Base-by-base conservation (phyloP, 2,888 invertebrate genomes). In the Hirtodrosophila confusa region DNA sequence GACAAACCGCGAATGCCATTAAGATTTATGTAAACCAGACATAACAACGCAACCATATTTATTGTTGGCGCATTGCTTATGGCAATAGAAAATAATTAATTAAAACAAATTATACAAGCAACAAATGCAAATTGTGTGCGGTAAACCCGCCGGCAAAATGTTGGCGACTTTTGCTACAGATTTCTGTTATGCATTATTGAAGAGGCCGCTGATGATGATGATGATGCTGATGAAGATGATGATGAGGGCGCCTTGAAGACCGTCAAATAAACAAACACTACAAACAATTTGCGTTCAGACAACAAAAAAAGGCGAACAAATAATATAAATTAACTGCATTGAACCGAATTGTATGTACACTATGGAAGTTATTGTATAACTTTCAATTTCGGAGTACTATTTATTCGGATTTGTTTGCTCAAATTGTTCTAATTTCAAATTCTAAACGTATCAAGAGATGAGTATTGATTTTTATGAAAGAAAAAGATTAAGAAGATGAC, bases 121-220 rank as follows among this genome's bases (percentile, higher is more conserved):
- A 37, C 41, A 61, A 66, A 67, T 49, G 54, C 62, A 56, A 78
- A 70, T 70, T 40, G 50, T 53, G 36, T 86, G 33, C 55, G 54
- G 62, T 57, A 75, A 78, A 17, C 17, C 47, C 60, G 57, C 3
- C 24, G 44, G 55, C 57, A 37, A 64, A 54, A 54, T 65, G 17
- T 47, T 40, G 43, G 24, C 62, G 40, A 51, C 43, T 39, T 40
- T 75, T 56, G 64, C 58, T 53, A 50, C 51, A 39, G 48, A 43
- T 60, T 57, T 66, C 29, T 45, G 72, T 68, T 79, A 61, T 68
- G 73, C 77, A 63, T 61, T 68, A 76, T 73, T 80, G 62, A 60
- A 69, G 40, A 41, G 47, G 17, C 44, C 31, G 37, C 47, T 12
- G 17, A 51, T 39, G 7, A 45, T 23, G 31, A 27, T 37, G 8